Evolutionary conservation across 2,888 invertebrate species (phyloP).

Genomic region (Stratiomys singularior): DNA sequence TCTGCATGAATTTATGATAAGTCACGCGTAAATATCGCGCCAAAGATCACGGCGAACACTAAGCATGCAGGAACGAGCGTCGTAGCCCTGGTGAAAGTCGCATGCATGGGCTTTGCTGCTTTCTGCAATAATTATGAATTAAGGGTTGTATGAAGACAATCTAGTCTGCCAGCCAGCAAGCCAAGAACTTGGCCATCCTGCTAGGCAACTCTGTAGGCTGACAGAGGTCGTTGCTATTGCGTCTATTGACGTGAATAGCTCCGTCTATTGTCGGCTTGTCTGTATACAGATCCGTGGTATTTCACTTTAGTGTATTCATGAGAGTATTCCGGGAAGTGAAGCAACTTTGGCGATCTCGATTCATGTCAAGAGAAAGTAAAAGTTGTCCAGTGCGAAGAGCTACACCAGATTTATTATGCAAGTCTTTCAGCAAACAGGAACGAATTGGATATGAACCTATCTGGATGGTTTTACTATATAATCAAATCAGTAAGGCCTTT

Average conservation of each 20-base stretch:
- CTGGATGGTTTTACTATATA: too few species aligned
- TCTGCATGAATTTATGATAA: conserved; percentile 13
- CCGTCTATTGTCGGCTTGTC: not conserved
- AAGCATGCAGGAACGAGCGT: not conserved
- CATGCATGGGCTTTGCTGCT: not conserved
- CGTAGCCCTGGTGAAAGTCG: not conserved
- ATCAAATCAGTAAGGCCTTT: too few species aligned
- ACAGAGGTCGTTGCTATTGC: conserved; percentile 25
- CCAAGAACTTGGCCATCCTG: too few species aligned
- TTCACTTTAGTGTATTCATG: not conserved
- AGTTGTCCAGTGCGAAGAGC: too few species aligned
- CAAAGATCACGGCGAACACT: conserved; percentile 24
- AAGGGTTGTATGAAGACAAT: not conserved
- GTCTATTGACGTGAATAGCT: not conserved
- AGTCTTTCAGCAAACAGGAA: too few species aligned
- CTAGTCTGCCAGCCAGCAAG: not conserved
- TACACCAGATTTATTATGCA: too few species aligned
- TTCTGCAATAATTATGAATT: conserved; percentile 28
- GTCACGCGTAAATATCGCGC: conserved; percentile 8
- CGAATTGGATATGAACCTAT: too few species aligned
- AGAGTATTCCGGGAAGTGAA: not conserved
- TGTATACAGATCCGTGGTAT: not conserved
- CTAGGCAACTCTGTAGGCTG: not conserved
- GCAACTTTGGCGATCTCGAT: not conserved
- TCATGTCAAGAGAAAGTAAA: too few species aligned